Evolutionary conservation across 2,888 invertebrate genomes (phyloP).

Genomic region (Dione juno): DNA sequence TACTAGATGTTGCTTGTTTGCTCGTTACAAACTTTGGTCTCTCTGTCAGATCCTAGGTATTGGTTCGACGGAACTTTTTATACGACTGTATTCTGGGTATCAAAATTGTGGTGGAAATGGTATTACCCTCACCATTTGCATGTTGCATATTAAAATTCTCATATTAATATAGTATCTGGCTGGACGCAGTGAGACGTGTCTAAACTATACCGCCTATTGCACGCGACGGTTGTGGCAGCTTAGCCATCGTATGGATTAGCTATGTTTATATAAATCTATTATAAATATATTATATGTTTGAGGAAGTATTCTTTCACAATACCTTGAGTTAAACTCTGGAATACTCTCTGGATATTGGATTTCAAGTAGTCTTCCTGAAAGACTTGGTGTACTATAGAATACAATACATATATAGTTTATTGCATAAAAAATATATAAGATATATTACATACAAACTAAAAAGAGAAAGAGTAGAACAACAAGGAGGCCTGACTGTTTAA

Average conservation of each 20-base stretch:
- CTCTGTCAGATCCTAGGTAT: neutral
- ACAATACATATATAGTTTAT: too few species aligned
- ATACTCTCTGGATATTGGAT: too few species aligned
- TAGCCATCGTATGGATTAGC: neutral
- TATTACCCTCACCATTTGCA: neutral
- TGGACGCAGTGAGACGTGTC: constrained; percentile 9
- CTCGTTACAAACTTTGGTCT: constrained; percentile 24
- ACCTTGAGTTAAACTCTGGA: too few species aligned
- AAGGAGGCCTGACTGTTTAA: too few species aligned
- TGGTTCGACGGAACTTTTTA: constrained; percentile 3
- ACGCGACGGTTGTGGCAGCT: neutral
- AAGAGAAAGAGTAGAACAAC: too few species aligned
- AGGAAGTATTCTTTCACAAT: too few species aligned
- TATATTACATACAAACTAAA: too few species aligned
- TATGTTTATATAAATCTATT: constrained; percentile 1
- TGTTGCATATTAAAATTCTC: constrained; percentile 3
- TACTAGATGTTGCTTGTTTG: constrained; percentile 34
- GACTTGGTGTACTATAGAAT: too few species aligned
- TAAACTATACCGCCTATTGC: constrained; percentile 14
- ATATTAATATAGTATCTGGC: constrained; percentile 6
- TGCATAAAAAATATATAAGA: too few species aligned
- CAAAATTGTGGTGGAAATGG: neutral
- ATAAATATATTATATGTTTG: too few species aligned
- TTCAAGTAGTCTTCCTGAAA: too few species aligned
- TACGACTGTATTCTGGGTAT: neutral